Evolutionary conservation across 2,888 invertebrate genomes (phyloP), one percentile per base, ranked within the genome.

Genomic region (Chrysopilus asiliformis): DNA sequence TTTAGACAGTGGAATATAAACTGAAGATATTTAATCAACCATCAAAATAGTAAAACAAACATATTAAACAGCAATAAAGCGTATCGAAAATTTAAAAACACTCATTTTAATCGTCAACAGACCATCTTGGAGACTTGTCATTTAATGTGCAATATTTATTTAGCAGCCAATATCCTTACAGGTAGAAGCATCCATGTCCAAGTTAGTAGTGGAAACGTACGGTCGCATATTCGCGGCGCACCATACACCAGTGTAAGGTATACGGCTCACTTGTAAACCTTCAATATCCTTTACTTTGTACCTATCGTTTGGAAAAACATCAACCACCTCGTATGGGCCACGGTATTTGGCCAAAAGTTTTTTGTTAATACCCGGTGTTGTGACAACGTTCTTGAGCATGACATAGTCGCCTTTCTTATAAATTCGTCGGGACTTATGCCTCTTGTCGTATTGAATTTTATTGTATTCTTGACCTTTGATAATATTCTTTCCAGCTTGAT

Each of bases 331-430:
- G 36, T 48, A 49, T 15, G 49, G 50, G 8, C 48, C 48, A 33
- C 45, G 43, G 42, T 36, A 49, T 30, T 46, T 48, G 3, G 44
- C 43, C 14, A 48, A 43, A 5, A 47, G 33, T 36, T 49, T 49
- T 31, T 49, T 47, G 34, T 43, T 47, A 18, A 32, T 39, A 4
- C 45, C 46, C 2, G 34, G 32, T 2, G 45, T 40, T 15, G 40
- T 44, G 18, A 44, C 47, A 6, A 43, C 36, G 30, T 50, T 49
- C 20, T 38, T 25, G n/a, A 49, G 42, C 44, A 49, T 45, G 4
- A 50, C 47, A 13, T 43, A 40, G 18, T 48, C 47, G 7, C 45
- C 47, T 25, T 36, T 32, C 31, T 33, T 20, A 33, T 26, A 38
- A 6, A 6, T 8, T 15, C 20, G 25, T 4, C 32, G 26, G 7